phyloP scores from a whole-genome alignment of 2,888 invertebrate species.

The Crematogaster levior region DNA sequence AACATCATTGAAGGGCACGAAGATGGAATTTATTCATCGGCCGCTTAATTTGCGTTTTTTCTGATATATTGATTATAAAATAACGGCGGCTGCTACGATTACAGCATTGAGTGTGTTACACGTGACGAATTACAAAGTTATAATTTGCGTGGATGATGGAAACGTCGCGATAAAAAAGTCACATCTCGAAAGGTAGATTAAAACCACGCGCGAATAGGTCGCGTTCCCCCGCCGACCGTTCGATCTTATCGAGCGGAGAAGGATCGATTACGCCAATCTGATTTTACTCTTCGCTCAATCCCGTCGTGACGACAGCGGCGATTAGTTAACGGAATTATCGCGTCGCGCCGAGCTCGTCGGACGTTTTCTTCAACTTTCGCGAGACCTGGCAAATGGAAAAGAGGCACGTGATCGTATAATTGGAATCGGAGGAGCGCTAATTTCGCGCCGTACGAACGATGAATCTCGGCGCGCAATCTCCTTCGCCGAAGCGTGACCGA shows the following conservation, averaged over 20 bases:
- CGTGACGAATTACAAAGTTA: not conserved
- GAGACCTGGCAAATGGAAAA: not conserved
- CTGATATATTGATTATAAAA: not conserved
- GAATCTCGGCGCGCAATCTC: constrained; percentile 15
- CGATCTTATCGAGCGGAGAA: not conserved
- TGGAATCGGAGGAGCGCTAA: not conserved
- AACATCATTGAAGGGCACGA: too few species aligned
- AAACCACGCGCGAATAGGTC: not conserved
- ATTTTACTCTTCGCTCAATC: constrained; percentile 23
- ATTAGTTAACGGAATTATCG: constrained; percentile 27
- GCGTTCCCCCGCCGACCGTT: not conserved
- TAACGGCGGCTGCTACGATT: not conserved
- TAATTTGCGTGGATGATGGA: not conserved
- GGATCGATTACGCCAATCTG: constrained; percentile 5
- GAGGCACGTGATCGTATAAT: constrained; percentile 12
- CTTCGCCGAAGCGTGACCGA: constrained; percentile 6
- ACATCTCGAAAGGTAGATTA: not conserved
- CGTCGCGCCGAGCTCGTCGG: not conserved
- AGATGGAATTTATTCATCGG: too few species aligned
- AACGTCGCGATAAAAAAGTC: not conserved
- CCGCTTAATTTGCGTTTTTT: not conserved
- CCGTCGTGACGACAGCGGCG: constrained; percentile 6
- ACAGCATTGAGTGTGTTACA: not conserved
- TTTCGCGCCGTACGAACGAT: constrained; percentile 18
- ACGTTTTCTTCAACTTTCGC: not conserved